Evolutionary conservation across 2,113 vertebrate species (phyloP), one percentile per base, ranked within the genome.

Genomic region (Tetrax tetrax): DNA sequence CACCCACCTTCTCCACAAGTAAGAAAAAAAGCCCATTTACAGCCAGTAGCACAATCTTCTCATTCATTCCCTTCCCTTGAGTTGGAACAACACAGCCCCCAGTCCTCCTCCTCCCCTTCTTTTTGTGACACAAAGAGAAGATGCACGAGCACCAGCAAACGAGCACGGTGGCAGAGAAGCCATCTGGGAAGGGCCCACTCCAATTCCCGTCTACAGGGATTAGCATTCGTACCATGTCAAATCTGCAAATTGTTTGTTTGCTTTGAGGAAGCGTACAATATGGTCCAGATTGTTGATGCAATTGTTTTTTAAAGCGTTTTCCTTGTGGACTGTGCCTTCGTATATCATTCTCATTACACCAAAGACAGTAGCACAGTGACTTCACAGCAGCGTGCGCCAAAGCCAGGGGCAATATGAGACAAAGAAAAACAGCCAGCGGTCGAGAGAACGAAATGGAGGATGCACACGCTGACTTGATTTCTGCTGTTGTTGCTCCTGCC

Each of bases 1-100:
- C 65, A 50, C 57, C 23, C 12, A 22, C 18, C 37, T 14, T 10
- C 89, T 57, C 63, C 71, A 7, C 0, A 0, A 38, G 74, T 1
- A 18, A 33, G 12, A 50, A 72, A 64, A 53, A 71, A 61, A 25
- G 7, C 1, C 3, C 5, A 43, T 66, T 88, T 37, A 24, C 22
- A 80, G 50, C 76, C 18, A 41, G 31, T 0, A 2, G 28, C 43
- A 16, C 24, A 1, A 25, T 41, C n/a, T 65, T 56, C 65, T 61
- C 70, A 9, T 35, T n/a, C 43, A 8, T 22, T 61, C 48, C 61
- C 43, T 31, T 71, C 53, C 61, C 45, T 1, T 7, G 24, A 43
- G 33, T 10, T 53, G 51, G n/a, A 74, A 38, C 15, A n/a, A 74
- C 5, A 1, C 47, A 68, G 31, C 66, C 33, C 71, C 15, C 41